phyloP scores from a whole-genome alignment of 2,797 vertebrate genomes.

The Hozukius guyotensis region DNA sequence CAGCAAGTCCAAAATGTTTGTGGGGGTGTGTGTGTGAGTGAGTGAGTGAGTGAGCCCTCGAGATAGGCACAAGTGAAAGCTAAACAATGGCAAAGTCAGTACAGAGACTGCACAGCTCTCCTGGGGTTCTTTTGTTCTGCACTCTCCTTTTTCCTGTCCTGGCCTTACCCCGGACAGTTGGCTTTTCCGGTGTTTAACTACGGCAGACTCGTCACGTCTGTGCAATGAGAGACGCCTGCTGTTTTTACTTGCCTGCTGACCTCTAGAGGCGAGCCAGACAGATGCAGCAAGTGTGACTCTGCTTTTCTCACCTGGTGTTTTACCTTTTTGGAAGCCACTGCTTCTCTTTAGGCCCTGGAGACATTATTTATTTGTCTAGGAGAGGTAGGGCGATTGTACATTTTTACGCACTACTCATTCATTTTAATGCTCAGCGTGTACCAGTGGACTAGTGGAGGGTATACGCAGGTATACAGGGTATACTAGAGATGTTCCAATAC shows the following conservation, averaged over 20 bases:
- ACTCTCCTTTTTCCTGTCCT: slow-evolving; percentile 31
- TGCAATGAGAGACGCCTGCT: slow-evolving; percentile 6
- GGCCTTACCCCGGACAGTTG: slow-evolving; percentile 13
- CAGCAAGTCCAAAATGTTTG: slow-evolving; percentile 26
- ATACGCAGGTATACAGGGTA: no score
- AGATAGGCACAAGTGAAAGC: slow-evolving; percentile 32
- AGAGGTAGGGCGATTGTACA: background rate
- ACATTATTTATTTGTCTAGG: background rate
- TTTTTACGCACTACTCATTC: background rate
- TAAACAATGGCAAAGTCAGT: slow-evolving; percentile 46
- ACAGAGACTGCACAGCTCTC: slow-evolving; percentile 30
- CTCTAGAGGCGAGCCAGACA: slow-evolving; percentile 23
- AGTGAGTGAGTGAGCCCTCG: slow-evolving; percentile 15
- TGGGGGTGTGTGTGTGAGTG: slow-evolving; percentile 1
- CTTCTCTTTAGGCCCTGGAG: background rate
- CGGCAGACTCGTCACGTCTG: background rate
- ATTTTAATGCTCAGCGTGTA: background rate
- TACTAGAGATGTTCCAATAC: no score
- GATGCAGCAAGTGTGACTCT: slow-evolving; percentile 23
- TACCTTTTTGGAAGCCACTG: background rate
- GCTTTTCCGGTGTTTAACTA: slow-evolving; percentile 16
- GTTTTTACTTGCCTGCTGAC: slow-evolving; percentile 19
- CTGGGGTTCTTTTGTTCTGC: slow-evolving; percentile 37
- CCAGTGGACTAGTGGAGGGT: no score
- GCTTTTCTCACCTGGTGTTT: slow-evolving; percentile 20